Evolutionary conservation across 1,140 invertebrate genomes (phyloP).

Genomic region (Drosophila sp.): DNA sequence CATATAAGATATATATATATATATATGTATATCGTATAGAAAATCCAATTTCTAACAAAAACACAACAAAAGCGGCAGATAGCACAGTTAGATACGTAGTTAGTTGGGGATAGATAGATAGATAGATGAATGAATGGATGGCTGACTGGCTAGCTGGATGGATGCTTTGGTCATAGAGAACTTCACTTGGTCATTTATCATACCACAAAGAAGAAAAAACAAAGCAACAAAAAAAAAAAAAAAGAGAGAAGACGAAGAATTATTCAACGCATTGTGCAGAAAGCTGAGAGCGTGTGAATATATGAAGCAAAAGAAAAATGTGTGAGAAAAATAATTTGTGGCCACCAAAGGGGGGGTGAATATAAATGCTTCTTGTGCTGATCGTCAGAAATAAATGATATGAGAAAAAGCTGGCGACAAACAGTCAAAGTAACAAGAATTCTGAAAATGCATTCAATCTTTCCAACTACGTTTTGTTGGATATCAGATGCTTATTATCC

Average conservation of each 20-base stretch:
- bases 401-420: background rate
- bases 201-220: slow-evolving; percentile 28
- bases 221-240: slow-evolving; percentile 36
- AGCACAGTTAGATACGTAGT: slow-evolving; percentile 56
- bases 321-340: slow-evolving; percentile 14
- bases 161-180: slow-evolving; percentile 44
- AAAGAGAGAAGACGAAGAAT: slow-evolving; percentile 4
- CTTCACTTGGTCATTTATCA: slow-evolving; percentile 63
- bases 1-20: slow-evolving; percentile 50
- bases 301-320: slow-evolving; percentile 5
- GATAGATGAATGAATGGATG: slow-evolving; percentile 34
- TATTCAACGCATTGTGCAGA: slow-evolving; percentile 13
- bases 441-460: no score
- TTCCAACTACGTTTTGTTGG: no score
- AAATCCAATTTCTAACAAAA: slow-evolving; percentile 52
- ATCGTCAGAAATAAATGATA: background rate
- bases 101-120: slow-evolving; percentile 28
- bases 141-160: slow-evolving; percentile 20
- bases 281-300: slow-evolving; percentile 24
- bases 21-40: slow-evolving; percentile 23
- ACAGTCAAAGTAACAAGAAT: background rate
- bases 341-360: background rate
- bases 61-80: slow-evolving; percentile 38
- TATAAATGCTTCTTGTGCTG: background rate
- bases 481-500: background rate